Conservation (phyloP, 2,888 invertebrate species). For the Microplitis deprimator region DNA sequence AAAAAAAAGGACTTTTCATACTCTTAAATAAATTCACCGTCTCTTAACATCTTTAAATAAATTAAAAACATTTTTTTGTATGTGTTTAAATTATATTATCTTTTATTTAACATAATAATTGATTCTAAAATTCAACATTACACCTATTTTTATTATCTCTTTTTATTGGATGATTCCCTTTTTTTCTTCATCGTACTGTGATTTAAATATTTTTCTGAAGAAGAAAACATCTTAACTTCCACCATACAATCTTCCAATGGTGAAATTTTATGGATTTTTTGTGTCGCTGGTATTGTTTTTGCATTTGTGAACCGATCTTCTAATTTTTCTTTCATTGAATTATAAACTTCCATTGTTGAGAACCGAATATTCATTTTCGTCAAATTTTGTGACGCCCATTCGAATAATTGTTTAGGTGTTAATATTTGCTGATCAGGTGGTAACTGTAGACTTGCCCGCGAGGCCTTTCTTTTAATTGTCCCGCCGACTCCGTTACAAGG, state of each 20-base stretch:
- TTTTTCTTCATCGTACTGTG: constrained; percentile 13
- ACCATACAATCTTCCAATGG: constrained; percentile 19
- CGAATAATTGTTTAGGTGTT: constrained; percentile 38
- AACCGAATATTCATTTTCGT: constrained; percentile 33
- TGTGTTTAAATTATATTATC: constrained; percentile 16
- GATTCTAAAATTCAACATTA: constrained; percentile 18
- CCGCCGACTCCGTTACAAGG: too few species aligned
- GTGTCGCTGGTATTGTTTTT: constrained; percentile 38
- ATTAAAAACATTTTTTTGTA: too few species aligned
- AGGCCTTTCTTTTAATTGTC: too few species aligned
- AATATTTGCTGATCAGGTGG: too few species aligned
- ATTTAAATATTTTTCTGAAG: constrained; percentile 20
- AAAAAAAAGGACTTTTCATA: too few species aligned
- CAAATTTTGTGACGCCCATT: constrained; percentile 37
- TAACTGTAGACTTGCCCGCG: too few species aligned
- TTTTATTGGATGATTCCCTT: constrained; percentile 18
- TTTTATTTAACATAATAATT: constrained; percentile 1
- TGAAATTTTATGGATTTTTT: constrained; percentile 9
- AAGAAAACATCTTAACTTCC: constrained; percentile 15
- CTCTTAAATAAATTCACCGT: too few species aligned
- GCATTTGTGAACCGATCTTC: constrained; percentile 29
- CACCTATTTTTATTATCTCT: constrained; percentile 17
- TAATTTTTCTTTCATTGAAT: constrained; percentile 33
- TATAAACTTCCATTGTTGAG: constrained; percentile 26
- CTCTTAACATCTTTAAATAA: too few species aligned